Evolutionary conservation across 1,140 invertebrate species (phyloP).

Genomic region (Temnothorax curvispinosus): DNA sequence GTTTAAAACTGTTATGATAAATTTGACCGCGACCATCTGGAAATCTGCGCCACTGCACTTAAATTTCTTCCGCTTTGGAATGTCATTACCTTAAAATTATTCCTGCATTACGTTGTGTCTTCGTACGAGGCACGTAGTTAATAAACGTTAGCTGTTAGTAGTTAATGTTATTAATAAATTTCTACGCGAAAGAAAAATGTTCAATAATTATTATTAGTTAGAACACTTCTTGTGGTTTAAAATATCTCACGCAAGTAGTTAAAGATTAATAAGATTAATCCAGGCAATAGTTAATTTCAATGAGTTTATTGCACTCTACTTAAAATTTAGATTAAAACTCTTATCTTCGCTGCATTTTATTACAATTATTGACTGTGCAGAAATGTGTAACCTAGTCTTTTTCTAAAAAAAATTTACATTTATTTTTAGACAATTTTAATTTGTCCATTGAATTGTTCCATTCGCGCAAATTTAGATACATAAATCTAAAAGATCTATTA

Average conservation of each 20-base stretch:
- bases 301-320: not conserved
- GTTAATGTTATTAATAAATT: not conserved
- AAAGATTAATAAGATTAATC: not conserved
- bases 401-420: not conserved
- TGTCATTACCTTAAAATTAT: constrained; percentile 7
- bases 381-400: not conserved
- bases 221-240: not conserved
- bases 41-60: not conserved
- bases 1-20: constrained; percentile 24
- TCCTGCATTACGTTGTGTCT: not conserved
- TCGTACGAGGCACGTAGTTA: not conserved
- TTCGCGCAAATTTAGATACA: not conserved
- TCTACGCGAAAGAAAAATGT: not conserved
- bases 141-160: not conserved
- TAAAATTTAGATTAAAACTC: constrained; percentile 10
- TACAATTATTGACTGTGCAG: not conserved
- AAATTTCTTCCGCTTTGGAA: constrained; percentile 23
- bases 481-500: not conserved
- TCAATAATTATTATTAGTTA: not conserved
- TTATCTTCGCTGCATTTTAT: not conserved
- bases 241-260: not conserved
- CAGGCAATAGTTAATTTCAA: not conserved
- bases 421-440: not conserved
- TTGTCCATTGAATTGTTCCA: not conserved
- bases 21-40: constrained; percentile 20